Base-by-base conservation (phyloP, 2,797 vertebrate species). In the Lacerta viridis region DNA sequence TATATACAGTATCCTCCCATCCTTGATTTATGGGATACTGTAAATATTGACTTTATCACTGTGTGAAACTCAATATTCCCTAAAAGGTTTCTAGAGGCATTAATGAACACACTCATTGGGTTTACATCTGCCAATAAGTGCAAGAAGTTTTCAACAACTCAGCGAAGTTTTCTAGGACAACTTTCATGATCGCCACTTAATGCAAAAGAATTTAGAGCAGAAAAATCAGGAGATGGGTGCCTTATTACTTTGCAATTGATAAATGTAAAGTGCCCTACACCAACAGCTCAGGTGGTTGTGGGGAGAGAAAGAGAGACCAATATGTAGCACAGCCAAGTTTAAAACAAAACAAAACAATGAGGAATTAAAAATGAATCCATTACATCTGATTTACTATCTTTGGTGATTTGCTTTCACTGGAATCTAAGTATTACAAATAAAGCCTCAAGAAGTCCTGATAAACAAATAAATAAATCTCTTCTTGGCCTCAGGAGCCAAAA, bases 41-140 rank as follows among this genome's bases (percentile, higher is more conserved):
- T 92, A 92, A 95, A 93, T 90, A 93, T 86, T 88, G 90, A 82
- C 29, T 89, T 83, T 88, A 94, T 95, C 88, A 91, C 69, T 80
- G 39, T 78, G 33, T 82, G 83, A 91, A 61, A 93, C 69, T 85
- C 92, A 86, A 18, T 93, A 92, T 87, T 77, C 91, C 91, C 93
- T 91, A 78, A 85, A 46, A 90, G 85, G 84, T 43, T 91, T 89
- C 82, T 50, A 92, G 20, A 69, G 68, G 83, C 91, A 89, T 94
- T 90, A 93, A 87, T 81, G 85, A 95, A 92, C 95, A 93, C 72
- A 92, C 25, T 66, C 74, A 69, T 83, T 90, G 88, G 93, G 83
- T 90, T 92, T 93, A 93, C 66, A 92, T 83, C 29, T 50, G 64
- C 78, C 83, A 92, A 1, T 71, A 91, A 80, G 83, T 87, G 72